phyloP scores from a whole-genome alignment of 2,888 invertebrate genomes.

The Papilio demoleus region DNA sequence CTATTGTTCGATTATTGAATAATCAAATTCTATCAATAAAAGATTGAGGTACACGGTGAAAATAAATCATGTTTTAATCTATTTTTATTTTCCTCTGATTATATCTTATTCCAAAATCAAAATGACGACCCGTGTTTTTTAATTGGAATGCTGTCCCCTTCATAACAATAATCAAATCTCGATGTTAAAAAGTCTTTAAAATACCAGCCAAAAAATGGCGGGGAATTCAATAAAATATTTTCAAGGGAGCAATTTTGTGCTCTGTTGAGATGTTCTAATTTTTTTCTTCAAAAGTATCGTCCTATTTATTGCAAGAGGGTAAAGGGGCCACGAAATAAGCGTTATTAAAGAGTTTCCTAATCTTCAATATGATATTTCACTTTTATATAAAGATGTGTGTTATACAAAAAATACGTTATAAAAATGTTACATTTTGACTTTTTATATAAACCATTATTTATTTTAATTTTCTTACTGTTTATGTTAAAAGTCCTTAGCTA shows the following conservation, averaged over 20 bases:
- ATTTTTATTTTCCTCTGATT: not conserved
- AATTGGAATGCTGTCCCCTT: not conserved
- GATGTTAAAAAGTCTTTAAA: conserved; percentile 21
- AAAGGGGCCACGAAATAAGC: conserved; percentile 50
- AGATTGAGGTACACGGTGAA: too few species aligned
- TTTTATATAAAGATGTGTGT: too few species aligned
- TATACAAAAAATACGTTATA: too few species aligned
- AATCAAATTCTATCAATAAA: too few species aligned
- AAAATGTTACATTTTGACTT: not conserved
- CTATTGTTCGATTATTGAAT: too few species aligned
- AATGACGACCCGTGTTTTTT: conserved; percentile 5
- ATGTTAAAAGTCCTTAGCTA: not conserved
- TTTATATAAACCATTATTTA: too few species aligned
- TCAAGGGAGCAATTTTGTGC: conserved; percentile 61
- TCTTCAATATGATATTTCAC: not conserved
- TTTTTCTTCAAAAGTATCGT: conserved; percentile 70
- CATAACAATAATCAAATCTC: not conserved
- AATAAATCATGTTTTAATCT: not conserved
- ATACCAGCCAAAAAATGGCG: conserved; percentile 48
- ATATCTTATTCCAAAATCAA: not conserved
- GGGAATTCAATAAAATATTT: conserved; percentile 66
- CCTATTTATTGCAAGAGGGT: conserved; percentile 58
- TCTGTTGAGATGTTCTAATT: conserved; percentile 67
- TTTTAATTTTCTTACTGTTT: not conserved
- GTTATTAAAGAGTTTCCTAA: conserved; percentile 21